A percentile compares a stretch with the other conserved stretches of the same genome.
These are phyloP conservation scores for Perdix hodgsoniae DNA, from an alignment of 2,797 vertebrate genomes.

Conservation along the genomic window DNA sequence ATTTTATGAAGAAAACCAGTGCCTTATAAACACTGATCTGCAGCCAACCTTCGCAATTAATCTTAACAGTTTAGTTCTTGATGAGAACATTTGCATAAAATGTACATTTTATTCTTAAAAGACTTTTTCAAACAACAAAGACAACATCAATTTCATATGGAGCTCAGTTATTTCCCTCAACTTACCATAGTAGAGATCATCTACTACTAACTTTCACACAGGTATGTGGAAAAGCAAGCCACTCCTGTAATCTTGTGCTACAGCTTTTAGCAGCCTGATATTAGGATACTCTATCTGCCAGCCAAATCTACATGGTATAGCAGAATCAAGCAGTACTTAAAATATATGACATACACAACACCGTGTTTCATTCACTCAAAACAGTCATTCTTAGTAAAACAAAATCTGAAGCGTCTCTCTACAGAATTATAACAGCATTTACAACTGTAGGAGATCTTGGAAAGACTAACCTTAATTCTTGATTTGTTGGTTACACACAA, in stretches of 20 bases:
- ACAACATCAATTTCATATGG: background rate
- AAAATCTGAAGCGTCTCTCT: background rate
- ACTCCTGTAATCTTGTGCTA: background rate
- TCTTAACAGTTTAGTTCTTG: background rate
- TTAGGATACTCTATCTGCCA: background rate
- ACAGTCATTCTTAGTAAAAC: background rate
- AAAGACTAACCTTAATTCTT: conserved; percentile 8
- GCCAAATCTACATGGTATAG: background rate
- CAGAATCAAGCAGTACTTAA: background rate
- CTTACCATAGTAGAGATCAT: background rate
- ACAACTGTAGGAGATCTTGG: background rate
- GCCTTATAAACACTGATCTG: background rate
- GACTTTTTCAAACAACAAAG: background rate
- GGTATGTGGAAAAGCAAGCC: background rate
- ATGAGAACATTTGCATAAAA: background rate
- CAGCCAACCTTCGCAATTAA: background rate
- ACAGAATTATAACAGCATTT: background rate
- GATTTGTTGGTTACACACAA: background rate
- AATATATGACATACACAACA: background rate
- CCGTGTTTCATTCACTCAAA: background rate
- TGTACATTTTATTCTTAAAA: background rate
- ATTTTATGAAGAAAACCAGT: background rate
- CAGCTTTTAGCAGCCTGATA: background rate
- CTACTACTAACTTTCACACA: background rate
- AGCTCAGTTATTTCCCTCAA: accelerated